phyloP scores from a whole-genome alignment of 2,888 invertebrate species.

The Eupithecia dodoneata region DNA sequence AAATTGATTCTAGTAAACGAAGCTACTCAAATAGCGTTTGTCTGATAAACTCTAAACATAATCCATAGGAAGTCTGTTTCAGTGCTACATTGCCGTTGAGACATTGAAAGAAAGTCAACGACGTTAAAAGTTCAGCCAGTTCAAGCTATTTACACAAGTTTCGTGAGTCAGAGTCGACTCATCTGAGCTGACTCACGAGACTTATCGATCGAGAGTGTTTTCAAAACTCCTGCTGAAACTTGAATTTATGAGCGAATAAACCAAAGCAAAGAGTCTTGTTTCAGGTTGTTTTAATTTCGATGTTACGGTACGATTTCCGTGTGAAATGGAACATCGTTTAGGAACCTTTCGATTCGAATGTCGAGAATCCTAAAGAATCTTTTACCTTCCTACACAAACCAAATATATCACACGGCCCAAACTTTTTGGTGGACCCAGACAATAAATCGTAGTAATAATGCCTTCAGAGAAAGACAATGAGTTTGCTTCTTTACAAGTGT shows the following conservation, averaged over 20 bases:
- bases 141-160: slow-evolving; percentile 31
- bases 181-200: slow-evolving; percentile 32
- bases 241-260: slow-evolving; percentile 24
- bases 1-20: neutral
- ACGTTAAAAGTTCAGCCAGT: slow-evolving; percentile 24
- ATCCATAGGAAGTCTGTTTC: neutral
- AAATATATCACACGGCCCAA: neutral
- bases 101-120: slow-evolving; percentile 9
- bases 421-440: neutral
- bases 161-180: slow-evolving; percentile 31
- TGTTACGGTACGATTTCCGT: neutral
- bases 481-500: neutral
- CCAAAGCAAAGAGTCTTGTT: slow-evolving; percentile 10
- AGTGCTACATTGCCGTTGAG: neutral
- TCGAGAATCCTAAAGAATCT: neutral
- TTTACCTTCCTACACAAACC: neutral
- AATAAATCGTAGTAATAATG: neutral
- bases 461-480: neutral
- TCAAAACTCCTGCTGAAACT: slow-evolving; percentile 8
- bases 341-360: neutral
- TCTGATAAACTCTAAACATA: neutral
- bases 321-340: neutral
- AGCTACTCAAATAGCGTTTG: neutral
- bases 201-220: slow-evolving; percentile 31
- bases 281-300: neutral